Base-by-base conservation (phyloP, 2,113 vertebrate species). In the Noturus placidus region DNA sequence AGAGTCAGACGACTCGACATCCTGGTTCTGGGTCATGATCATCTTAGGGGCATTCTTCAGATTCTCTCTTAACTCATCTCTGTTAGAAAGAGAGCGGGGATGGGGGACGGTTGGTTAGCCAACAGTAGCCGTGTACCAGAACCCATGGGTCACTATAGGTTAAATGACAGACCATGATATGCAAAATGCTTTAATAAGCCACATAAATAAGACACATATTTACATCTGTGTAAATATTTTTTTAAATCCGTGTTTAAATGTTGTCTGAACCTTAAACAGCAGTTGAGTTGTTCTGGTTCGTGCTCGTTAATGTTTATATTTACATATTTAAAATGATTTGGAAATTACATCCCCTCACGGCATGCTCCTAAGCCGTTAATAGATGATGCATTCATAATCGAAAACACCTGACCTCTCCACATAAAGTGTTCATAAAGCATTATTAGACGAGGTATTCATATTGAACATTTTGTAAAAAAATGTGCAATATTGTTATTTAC, bases 11-110 rank as follows among this genome's bases (percentile, higher is more conserved):
- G 97, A 98, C 72, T 99, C 98, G 1, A 97, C 95, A 57, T 99
- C 97, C 93, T 98, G 98, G 74, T 97, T 98, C 94, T 99, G 97
- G 1, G 98, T 97, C 97, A 98, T 97, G 88, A 99, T 97, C 87
- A 99, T 97, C 93, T 99, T 99, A 0, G 98, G 98, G 56, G 97
- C 98, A 14, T 99, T 99, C 94, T 99, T 99, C 89, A 99, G 94
- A 92, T 99, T 98, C 80, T 99, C 98, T 59, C 98, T 96, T 52
- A 99, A 92, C 92, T 99, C 98, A 92, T 99, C 98, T 79, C 98
- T 99, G 93, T 38, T 10, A 80, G 67, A 57, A 61, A n/a, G 17
- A 90, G 27, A 88, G 15, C 5, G 42, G 42, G 42, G 42, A 46
- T 46, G 42, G 42, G 38, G 42, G 42, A 46, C 42, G 42, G 42